Evolutionary conservation across 2,888 invertebrate species (phyloP).

Genomic region (Flabesymbios commensalis): DNA sequence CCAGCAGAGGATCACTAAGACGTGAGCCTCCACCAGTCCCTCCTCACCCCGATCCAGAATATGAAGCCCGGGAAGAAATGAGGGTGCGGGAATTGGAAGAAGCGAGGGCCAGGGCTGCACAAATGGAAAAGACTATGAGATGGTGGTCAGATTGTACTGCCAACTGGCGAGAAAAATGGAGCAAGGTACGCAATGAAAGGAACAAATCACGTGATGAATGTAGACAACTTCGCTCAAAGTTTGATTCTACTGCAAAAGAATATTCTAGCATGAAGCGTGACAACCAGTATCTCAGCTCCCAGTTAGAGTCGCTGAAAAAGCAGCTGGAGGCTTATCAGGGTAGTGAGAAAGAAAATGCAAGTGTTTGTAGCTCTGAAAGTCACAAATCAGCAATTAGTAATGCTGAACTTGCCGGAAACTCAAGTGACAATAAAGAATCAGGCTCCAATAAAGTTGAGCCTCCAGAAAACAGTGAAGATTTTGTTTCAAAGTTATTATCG

Average conservation of each 20-base stretch:
- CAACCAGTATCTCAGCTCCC: slow-evolving; percentile 76
- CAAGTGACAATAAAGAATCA: not conserved
- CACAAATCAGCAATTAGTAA: slow-evolving; percentile 11
- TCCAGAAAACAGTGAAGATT: slow-evolving; percentile 8
- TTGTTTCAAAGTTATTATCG: slow-evolving; percentile 40
- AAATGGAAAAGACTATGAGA: slow-evolving; percentile 99
- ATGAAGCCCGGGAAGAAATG: slow-evolving; percentile 29
- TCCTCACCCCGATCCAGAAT: slow-evolving; percentile 10
- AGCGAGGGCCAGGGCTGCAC: slow-evolving; percentile 88
- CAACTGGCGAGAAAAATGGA: slow-evolving; percentile 96
- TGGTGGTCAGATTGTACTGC: slow-evolving; percentile 99
- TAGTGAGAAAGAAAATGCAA: not conserved
- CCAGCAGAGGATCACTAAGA: slow-evolving; percentile 15
- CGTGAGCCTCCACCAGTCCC: slow-evolving; percentile 35
- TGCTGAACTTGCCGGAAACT: slow-evolving; percentile 1
- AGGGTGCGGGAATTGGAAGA: slow-evolving; percentile 78
- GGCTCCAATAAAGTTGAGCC: no score
- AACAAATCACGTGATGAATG: slow-evolving; percentile 91
- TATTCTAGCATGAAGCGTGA: slow-evolving; percentile 75
- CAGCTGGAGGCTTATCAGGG: slow-evolving; percentile 60
- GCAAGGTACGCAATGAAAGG: slow-evolving; percentile 78
- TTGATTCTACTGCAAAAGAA: slow-evolving; percentile 68
- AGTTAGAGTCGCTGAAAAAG: slow-evolving; percentile 65
- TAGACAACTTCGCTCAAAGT: slow-evolving; percentile 78
- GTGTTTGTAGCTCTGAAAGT: slow-evolving; percentile 24